Conservation (phyloP, 64 coral and sea anemone species). For the Trachythela sp. region DNA sequence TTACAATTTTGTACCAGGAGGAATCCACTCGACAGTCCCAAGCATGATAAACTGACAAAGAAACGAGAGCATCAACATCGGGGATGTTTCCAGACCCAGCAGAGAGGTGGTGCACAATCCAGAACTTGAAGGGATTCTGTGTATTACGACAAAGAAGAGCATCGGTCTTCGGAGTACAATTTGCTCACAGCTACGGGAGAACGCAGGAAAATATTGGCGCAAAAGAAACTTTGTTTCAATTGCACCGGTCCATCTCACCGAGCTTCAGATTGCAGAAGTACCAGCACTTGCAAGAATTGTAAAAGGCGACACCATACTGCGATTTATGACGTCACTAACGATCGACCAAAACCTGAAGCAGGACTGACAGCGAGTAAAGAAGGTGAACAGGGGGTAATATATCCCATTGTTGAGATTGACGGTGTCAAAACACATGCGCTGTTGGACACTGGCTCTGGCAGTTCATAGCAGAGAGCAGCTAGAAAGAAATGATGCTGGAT, state of each 20-base stretch:
- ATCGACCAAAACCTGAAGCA: not conserved
- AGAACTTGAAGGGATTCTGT: not conserved
- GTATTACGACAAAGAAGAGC: not conserved
- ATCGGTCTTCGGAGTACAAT: not conserved
- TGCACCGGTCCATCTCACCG: constrained; percentile 38
- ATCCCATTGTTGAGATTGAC: constrained; percentile 42
- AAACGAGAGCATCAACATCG: no score
- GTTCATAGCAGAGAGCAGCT: not conserved
- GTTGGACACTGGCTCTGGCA: constrained; percentile 41
- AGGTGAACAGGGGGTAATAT: no score
- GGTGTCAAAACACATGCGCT: constrained; percentile 37
- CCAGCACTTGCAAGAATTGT: not conserved
- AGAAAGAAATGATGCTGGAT: not conserved
- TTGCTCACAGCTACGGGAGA: not conserved
- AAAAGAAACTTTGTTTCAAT: constrained; percentile 47
- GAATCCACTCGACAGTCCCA: not conserved
- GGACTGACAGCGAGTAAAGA: not conserved
- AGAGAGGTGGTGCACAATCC: not conserved
- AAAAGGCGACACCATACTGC: not conserved
- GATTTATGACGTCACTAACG: constrained; percentile 18
- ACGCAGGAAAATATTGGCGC: constrained; percentile 29
- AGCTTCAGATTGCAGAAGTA: constrained; percentile 33
- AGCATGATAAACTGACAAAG: not conserved
- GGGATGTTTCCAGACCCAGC: no score
- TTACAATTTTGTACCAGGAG: no score